phyloP scores from a whole-genome alignment of 2,888 invertebrate species.

The Timema cristinae region DNA sequence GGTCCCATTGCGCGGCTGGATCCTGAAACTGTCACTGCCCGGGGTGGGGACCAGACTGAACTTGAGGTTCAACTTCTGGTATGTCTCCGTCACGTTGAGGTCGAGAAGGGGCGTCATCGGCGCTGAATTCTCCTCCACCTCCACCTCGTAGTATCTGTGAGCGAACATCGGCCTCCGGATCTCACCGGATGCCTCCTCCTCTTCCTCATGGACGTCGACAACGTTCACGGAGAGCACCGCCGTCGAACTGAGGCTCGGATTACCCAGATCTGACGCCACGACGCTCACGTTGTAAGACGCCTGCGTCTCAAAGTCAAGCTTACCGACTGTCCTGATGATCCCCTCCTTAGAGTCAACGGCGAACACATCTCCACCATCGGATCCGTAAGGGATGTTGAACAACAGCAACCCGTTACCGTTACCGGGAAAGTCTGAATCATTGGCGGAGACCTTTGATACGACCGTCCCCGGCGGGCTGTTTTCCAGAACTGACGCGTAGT shows the following conservation, averaged over 20 bases:
- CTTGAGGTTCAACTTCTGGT: slow-evolving; percentile 53
- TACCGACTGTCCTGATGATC: slow-evolving; percentile 67
- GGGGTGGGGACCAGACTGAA: slow-evolving; percentile 36
- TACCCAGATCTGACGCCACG: slow-evolving; percentile 80
- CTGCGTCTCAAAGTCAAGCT: slow-evolving; percentile 66
- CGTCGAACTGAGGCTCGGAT: slow-evolving; percentile 74
- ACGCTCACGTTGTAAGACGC: slow-evolving; percentile 69
- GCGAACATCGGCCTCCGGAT: slow-evolving; percentile 45
- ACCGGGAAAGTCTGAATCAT: slow-evolving; percentile 78
- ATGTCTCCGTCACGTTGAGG: slow-evolving; percentile 68
- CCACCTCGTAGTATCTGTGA: slow-evolving; percentile 70
- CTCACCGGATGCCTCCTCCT: slow-evolving; percentile 38
- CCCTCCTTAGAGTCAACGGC: slow-evolving; percentile 84
- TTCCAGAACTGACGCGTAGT: slow-evolving; percentile 70
- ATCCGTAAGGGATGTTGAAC: slow-evolving; percentile 44
- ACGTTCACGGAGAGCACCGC: slow-evolving; percentile 67
- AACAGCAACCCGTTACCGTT: slow-evolving; percentile 84
- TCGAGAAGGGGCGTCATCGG: slow-evolving; percentile 71
- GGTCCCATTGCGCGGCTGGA: slow-evolving; percentile 73
- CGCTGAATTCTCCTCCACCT: slow-evolving; percentile 75
- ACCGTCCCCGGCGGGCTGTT: slow-evolving; percentile 70
- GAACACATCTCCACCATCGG: slow-evolving; percentile 54
- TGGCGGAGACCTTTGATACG: slow-evolving; percentile 72
- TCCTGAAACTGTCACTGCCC: slow-evolving; percentile 60
- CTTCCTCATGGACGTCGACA: slow-evolving; percentile 60